A percentile compares a stretch with the other conserved stretches of the same genome.
Evolutionary conservation across 2,113 vertebrate species (phyloP).

Genomic region (Sigmodon hispidus): DNA sequence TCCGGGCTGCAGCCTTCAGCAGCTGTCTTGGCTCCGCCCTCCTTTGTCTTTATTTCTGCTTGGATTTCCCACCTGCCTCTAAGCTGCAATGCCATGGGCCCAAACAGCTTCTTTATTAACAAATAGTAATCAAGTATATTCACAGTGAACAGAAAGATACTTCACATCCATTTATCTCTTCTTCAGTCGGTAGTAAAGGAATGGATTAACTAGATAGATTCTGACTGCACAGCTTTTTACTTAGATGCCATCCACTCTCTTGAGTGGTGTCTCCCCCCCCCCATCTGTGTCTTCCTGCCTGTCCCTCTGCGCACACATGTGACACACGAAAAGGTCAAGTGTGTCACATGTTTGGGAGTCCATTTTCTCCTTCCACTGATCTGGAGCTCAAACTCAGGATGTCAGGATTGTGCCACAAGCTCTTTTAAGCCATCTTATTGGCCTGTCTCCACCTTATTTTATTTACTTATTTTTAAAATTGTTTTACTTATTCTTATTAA

Average conservation of each 20-base stretch:
- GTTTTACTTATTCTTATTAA: background rate
- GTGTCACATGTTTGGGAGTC: background rate
- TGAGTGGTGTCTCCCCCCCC: background rate
- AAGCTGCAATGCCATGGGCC: too few species aligned
- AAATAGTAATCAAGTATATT: too few species aligned
- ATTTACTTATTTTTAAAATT: background rate
- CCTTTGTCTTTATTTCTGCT: too few species aligned
- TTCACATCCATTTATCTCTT: too few species aligned
- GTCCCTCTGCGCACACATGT: background rate
- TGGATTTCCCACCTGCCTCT: too few species aligned
- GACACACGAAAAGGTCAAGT: background rate
- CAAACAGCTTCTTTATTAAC: too few species aligned
- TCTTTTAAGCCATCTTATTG: background rate
- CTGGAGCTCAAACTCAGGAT: background rate
- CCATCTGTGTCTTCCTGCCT: background rate
- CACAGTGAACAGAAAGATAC: too few species aligned
- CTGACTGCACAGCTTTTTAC: background rate
- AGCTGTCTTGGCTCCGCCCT: too few species aligned
- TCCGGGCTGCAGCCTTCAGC: too few species aligned
- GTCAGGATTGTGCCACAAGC: background rate
- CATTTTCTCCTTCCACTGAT: background rate
- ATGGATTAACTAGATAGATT: background rate
- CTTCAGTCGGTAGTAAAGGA: background rate
- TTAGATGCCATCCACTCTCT: background rate
- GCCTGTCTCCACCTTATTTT: background rate